phyloP scores from a whole-genome alignment of 2,113 vertebrate genomes.

The Cettia cetti region DNA sequence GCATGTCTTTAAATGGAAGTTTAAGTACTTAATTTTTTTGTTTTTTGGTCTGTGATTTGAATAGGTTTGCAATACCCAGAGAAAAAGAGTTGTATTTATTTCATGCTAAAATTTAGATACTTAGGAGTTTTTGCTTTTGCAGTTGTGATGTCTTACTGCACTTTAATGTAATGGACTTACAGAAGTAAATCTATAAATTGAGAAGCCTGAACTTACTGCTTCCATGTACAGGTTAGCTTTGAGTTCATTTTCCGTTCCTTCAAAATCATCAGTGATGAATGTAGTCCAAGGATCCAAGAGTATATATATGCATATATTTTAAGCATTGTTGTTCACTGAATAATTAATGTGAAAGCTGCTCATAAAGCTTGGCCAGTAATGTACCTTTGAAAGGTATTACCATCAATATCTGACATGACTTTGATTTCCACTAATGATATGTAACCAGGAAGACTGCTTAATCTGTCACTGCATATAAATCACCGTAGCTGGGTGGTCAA shows the following conservation, averaged over 20 bases:
- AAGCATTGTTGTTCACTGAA: conserved; percentile 28
- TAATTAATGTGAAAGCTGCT: conserved; percentile 58
- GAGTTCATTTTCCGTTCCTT: neutral
- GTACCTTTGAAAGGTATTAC: conserved; percentile 59
- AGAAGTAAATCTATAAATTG: neutral
- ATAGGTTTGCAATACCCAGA: conserved; percentile 10
- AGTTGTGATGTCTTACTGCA: neutral
- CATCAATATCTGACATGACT: conserved; percentile 57
- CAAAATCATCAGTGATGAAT: conserved; percentile 8
- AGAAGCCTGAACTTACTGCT: neutral
- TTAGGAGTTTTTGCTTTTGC: neutral
- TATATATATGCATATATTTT: conserved; percentile 38
- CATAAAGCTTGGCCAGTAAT: conserved; percentile 48
- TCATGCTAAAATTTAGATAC: neutral
- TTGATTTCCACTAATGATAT: conserved; percentile 56
- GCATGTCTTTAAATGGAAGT: conserved; percentile 32
- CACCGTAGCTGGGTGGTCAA: conserved; percentile 37
- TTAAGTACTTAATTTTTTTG: conserved; percentile 30
- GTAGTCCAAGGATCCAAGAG: neutral
- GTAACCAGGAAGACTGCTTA: conserved; percentile 47
- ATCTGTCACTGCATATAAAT: conserved; percentile 24
- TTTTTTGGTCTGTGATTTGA: conserved; percentile 44
- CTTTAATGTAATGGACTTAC: neutral
- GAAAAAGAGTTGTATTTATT: neutral
- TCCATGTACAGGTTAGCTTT: neutral